Base-by-base conservation (phyloP, 1,140 invertebrate genomes). In the Macrotrachela quadricornifera region DNA sequence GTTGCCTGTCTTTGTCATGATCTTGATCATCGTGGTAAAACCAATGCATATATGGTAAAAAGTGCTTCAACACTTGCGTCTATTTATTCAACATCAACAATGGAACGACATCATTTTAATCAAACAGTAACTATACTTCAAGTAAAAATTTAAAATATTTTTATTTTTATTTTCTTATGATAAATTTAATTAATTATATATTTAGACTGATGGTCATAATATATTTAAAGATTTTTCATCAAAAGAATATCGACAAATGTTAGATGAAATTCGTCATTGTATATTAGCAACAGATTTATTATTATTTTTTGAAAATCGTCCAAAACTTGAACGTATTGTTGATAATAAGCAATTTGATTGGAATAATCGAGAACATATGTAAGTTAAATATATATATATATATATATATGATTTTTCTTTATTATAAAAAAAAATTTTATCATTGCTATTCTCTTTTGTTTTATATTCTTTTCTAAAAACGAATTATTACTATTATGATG, bases 31-130 rank as follows among this genome's bases (percentile, higher is more conserved):
- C 52, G 69, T 18, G 69, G 69, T n/a, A 70, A 67, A 21, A 70
- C 69, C 45, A 71, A 48, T 41, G 17, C 21, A 30, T 30, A 30
- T 30, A 30, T 30, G 21, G 21, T 30, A 14, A 63, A 63, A 46
- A 49, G 60, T 30, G 52, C 62, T 36, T 57, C 58, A 21, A 62
- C 62, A 10, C 50, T 65, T 12, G 87, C 87, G 6, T 84, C 90
- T 55, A 71, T 94, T 0, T 95, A 94, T 62, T 84, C 85, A 0
- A 94, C 88, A 0, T 88, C 84, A 49, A 90, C 85, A 0, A 86
- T 94, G 84, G 88, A 95, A 60, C 87, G 92, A 63, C 90, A 95
- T 71, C 88, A 94, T 64, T 94, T 94, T 66, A 87, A 94, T 66
- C 87, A 94, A 63, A 92, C 87, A 62, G 83, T 94, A 8, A 92